Evolutionary conservation across 2,797 vertebrate species (phyloP).

Genomic region (Bradypodion ventrale): DNA sequence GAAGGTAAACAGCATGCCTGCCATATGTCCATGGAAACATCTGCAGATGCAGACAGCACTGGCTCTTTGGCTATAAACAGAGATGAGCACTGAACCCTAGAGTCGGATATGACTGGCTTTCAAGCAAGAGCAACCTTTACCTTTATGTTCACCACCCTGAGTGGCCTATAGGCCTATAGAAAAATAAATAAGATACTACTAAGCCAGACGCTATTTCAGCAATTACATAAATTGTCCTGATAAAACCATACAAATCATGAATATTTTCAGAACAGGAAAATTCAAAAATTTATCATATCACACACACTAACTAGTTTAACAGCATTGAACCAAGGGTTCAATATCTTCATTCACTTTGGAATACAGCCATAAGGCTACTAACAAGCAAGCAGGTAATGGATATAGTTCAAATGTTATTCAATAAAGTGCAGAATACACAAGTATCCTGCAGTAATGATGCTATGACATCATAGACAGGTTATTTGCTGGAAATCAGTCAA

Average conservation of each 20-base stretch:
- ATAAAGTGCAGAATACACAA: conserved; percentile 31
- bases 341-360: conserved; percentile 66
- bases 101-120: no score
- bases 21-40: no score
- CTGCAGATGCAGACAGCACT: no score
- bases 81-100: no score
- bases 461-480: conserved; percentile 68
- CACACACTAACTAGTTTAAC: conserved; percentile 61
- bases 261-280: conserved; percentile 3
- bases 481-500: conserved; percentile 62
- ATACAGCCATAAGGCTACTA: conserved; percentile 74
- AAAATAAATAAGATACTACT: no score
- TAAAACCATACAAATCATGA: background rate
- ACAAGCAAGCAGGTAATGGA: conserved; percentile 71
- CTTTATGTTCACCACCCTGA: no score
- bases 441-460: conserved; percentile 60
- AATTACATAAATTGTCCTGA: background rate
- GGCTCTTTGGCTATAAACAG: no score
- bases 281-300: background rate
- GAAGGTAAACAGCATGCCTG: no score
- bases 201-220: background rate
- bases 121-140: no score
- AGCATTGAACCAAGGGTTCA: conserved; percentile 68
- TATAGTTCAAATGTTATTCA: conserved; percentile 65
- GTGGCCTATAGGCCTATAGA: no score